phyloP scores from a whole-genome alignment of 1,140 invertebrate species.

The Aphelenchoides besseyi region DNA sequence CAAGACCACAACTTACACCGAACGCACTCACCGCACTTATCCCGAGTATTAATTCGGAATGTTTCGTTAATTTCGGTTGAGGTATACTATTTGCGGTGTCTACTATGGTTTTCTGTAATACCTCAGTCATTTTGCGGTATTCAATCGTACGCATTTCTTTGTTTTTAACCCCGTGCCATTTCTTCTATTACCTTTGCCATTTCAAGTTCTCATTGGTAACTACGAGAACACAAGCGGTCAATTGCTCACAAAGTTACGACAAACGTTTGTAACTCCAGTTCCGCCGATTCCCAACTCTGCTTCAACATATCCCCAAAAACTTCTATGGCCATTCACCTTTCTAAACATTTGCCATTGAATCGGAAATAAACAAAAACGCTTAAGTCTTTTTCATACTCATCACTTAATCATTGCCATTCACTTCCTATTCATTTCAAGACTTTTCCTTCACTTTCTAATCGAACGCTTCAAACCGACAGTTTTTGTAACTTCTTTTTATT shows the following conservation, averaged over 20 bases:
- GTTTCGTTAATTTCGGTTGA: neutral
- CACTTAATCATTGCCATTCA: no score
- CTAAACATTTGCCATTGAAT: no score
- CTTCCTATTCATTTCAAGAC: neutral
- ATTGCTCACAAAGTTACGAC: no score
- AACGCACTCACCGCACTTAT: constrained; percentile 9
- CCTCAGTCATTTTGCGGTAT: neutral
- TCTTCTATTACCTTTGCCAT: no score
- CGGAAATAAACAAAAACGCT: no score
- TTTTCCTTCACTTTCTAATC: neutral
- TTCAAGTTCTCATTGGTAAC: no score
- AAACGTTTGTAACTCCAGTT: no score
- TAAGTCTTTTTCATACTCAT: no score
- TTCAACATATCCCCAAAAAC: no score
- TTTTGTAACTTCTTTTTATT: neutral
- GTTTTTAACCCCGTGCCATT: neutral
- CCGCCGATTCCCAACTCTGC: no score
- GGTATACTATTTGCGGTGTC: neutral
- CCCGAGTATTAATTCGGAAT: neutral
- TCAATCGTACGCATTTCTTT: neutral
- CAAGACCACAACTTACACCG: constrained; percentile 30
- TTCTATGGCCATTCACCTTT: no score
- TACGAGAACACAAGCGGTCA: no score
- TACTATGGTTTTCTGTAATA: neutral
- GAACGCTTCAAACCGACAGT: neutral